A percentile compares a stretch with the other conserved stretches of the same genome.
Conservation (phyloP, 2,113 vertebrate species). For the Menidia beryllina region DNA sequence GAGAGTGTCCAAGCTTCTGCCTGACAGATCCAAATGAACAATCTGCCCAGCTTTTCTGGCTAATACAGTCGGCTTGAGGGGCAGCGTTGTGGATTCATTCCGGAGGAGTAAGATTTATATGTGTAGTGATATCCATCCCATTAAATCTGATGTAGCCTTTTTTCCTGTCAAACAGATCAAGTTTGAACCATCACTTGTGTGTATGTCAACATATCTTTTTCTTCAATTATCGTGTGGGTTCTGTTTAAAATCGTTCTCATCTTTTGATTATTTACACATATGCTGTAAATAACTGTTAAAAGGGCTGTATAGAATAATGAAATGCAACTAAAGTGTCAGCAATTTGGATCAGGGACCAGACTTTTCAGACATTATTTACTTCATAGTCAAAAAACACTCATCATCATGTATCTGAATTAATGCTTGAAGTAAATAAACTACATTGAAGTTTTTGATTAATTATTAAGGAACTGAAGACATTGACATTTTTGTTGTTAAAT, state of each 20-base stretch:
- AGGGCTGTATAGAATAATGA: slow-evolving; percentile 70
- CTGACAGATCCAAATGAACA: slow-evolving; percentile 35
- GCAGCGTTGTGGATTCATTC: slow-evolving; percentile 36
- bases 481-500: background rate
- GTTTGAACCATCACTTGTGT: background rate
- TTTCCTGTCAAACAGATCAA: slow-evolving; percentile 44
- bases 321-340: slow-evolving; percentile 46
- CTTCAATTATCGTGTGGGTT: slow-evolving; percentile 30
- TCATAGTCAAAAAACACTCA: background rate
- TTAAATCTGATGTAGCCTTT: slow-evolving; percentile 55
- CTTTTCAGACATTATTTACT: background rate
- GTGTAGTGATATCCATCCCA: slow-evolving; percentile 28
- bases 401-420: too few species aligned
- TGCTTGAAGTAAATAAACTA: too few species aligned
- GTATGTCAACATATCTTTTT: background rate
- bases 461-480: background rate
- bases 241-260: background rate
- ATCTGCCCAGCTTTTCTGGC: slow-evolving; percentile 21
- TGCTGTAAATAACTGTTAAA: slow-evolving; percentile 59
- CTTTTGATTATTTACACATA: background rate
- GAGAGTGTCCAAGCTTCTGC: slow-evolving; percentile 20
- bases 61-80: slow-evolving; percentile 39
- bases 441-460: too few species aligned
- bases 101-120: too few species aligned
- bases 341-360: slow-evolving; percentile 45